Evolutionary conservation across 1,140 invertebrate species (phyloP).

Genomic region (Cephus cinctus): DNA sequence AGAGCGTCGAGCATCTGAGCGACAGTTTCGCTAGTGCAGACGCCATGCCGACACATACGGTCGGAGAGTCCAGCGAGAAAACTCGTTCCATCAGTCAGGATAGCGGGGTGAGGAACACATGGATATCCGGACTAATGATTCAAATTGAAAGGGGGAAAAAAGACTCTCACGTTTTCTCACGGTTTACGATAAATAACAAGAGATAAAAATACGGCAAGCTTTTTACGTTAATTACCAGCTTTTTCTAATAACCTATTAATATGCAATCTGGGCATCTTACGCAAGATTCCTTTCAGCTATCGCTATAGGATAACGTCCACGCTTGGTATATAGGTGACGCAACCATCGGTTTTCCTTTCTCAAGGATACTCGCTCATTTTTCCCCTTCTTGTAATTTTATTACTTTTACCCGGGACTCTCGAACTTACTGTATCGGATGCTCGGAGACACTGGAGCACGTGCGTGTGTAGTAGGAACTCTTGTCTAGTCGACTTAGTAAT

Average conservation of each 20-base stretch:
- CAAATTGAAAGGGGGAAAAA: slow-evolving; percentile 3
- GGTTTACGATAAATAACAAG: background rate
- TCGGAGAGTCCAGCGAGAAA: slow-evolving; percentile 25
- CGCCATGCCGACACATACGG: slow-evolving; percentile 1
- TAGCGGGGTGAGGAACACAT: slow-evolving; percentile 35
- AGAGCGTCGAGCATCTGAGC: slow-evolving; percentile 25
- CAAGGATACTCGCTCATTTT: no score
- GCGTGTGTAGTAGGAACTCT: background rate
- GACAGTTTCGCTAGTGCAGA: background rate
- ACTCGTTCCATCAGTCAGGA: slow-evolving; percentile 32
- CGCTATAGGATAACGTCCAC: no score
- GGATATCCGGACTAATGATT: slow-evolving; percentile 27
- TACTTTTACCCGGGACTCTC: background rate
- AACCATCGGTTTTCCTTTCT: no score
- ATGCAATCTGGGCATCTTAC: no score
- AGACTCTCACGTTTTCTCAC: background rate
- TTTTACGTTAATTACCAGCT: no score
- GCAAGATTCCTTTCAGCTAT: no score
- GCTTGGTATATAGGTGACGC: no score
- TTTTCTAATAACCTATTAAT: no score
- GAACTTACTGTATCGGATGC: background rate
- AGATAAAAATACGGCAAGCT: no score
- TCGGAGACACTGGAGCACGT: background rate
- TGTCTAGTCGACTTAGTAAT: slow-evolving; percentile 13
- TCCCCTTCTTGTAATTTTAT: background rate